Base-by-base conservation (phyloP, 2,888 invertebrate species). In the Rhingia campestris region DNA sequence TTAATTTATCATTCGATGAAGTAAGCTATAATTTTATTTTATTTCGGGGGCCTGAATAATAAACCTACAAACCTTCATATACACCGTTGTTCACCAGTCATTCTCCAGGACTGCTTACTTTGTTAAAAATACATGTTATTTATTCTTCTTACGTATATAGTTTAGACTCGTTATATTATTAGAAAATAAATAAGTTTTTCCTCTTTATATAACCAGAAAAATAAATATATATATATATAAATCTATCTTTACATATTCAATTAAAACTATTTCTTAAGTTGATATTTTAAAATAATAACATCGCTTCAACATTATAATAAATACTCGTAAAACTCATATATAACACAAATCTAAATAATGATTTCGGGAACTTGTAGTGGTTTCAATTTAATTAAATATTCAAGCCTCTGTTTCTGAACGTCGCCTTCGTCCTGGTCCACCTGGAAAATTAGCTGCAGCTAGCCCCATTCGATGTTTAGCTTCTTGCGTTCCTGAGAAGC, bases 381-480 rank as follows among this genome's bases (percentile, higher is more conserved):
- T 69, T 72, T 81, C 32, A 61, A 37, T 63, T 81, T 47, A 69
- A n/a, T 59, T 12, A 61, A 54, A 33, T 56, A 86, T 87, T 87
- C 90, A 91, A 87, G 86, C 91, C 85, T 91, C 90, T 82, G 90
- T 90, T 87, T 91, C 92, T 87, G 94, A 94, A 86, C 97, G 95
- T 89, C 97, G 95, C 94, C 95, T 96, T 92, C 97, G 94, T 87
- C 97, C 97, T 0, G 97, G 97, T 7, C 97, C 97, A 2, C 95
- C 96, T 30, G 97, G 96, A 92, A 94, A 97, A 92, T 97, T 97
- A 87, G 97, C 97, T 0, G 97, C 96, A 49, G 97, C 96, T 64
- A 97, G 91, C 4, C 97, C 97, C 95, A 97, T 96, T 89, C 97
- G 94, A 90, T 97, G 97, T 92, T 97, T 97, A 88, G 97, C 97